Evolutionary conservation across 2,113 vertebrate genomes (phyloP), one percentile per base, ranked within the genome.

Genomic region (Fulica atra): DNA sequence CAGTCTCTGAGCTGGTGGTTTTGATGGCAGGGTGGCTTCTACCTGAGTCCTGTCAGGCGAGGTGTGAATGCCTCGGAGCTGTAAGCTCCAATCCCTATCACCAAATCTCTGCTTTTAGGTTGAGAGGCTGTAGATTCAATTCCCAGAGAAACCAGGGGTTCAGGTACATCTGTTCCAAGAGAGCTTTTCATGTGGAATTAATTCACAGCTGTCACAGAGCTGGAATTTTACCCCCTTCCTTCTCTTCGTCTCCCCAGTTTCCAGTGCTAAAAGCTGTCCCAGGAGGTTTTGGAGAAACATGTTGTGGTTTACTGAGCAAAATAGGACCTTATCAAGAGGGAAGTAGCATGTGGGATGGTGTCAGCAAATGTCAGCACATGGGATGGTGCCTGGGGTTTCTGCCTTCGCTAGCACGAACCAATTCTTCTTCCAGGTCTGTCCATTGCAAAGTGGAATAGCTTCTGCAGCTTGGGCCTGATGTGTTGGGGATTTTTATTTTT

Each of bases 361-460:
- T 40, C 40, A 40, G 40, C 40, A 40, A 40, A 20, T 44, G 35
- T 69, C 35, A 36, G 35, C 17, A 28, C 0, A 1, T 33, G 48
- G 28, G 13, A 10, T 59, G 0, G 3, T 24, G 26, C 56, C 12
- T 0, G 1, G 1, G 3, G 35, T 57, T 63, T 56, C 71, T 59
- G 24, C 44, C 29, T 36, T 77, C 5, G 0, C 33, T 59, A 59
- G 33, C 0, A 0, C 36, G 23, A 66, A 57, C 4, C 0, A 8
- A 56, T 51, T 81, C 63, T 46, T 16, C 44, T 44, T 26, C 12
- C n/a, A n/a, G 51, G 6, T 66, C 56, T 74, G 64, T 31, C 16
- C 13, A 15, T 2, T 53, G 40, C 38, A 28, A 35, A 26, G 28
- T 40, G 40, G 29, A 53, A 4, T 23, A 24, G 57, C 36, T 85